Percentiles rank a stretch among this genome's conserved stretches.
phyloP scores from a whole-genome alignment of 2,113 vertebrate species.

The Odontophorus gujanensis region DNA sequence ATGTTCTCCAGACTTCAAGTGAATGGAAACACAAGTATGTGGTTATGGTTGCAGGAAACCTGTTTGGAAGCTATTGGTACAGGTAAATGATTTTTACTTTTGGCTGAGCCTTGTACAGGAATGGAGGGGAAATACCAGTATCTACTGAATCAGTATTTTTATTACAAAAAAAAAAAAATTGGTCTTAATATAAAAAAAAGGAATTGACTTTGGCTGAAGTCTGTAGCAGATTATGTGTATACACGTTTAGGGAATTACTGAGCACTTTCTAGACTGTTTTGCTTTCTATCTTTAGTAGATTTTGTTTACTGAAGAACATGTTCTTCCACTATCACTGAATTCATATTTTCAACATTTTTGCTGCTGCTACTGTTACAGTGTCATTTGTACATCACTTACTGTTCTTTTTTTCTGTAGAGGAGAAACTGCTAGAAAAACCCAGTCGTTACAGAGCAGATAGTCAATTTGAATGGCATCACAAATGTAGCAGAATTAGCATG shows the following conservation, averaged over 20 bases:
- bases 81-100: conserved; percentile 69
- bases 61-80: conserved; percentile 34
- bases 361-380: background rate
- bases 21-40: conserved; percentile 46
- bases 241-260: conserved; percentile 22
- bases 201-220: conserved; percentile 56
- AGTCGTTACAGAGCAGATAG: background rate
- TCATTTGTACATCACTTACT: background rate
- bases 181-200: conserved; percentile 26
- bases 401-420: background rate
- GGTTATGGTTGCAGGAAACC: conserved; percentile 35
- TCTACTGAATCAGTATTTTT: conserved; percentile 61
- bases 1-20: background rate
- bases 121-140: conserved; percentile 62
- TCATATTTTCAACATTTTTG: background rate
- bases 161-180: conserved; percentile 14
- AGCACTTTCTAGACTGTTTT: conserved; percentile 21
- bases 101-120: conserved; percentile 57
- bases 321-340: background rate
- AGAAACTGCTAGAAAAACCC: background rate
- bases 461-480: conserved; percentile 22
- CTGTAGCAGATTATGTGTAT: background rate
- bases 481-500: background rate
- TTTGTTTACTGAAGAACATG: conserved; percentile 25
- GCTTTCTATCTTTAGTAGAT: background rate